phyloP scores from a whole-genome alignment of 2,888 invertebrate genomes.

The Diaphora mendica region DNA sequence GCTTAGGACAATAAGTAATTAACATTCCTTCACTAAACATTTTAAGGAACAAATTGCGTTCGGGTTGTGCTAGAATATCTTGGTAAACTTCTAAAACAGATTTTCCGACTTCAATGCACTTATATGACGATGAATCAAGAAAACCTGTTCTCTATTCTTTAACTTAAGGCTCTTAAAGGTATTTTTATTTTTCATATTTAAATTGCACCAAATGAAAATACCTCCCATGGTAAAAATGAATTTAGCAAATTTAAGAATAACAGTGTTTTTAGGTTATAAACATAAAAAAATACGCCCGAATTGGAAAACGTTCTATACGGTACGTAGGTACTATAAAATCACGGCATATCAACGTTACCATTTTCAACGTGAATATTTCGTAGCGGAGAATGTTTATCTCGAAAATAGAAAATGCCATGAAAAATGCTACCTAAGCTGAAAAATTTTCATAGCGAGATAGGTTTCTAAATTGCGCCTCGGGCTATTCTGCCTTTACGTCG shows the following conservation, averaged over 20 bases:
- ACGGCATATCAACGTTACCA: not conserved
- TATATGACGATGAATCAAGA: not conserved
- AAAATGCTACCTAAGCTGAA: constrained; percentile 1
- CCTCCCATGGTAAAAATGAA: too few species aligned
- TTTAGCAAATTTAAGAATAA: too few species aligned
- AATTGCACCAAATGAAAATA: too few species aligned
- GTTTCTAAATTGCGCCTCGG: not conserved
- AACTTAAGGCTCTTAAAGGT: too few species aligned
- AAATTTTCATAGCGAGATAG: constrained; percentile 3
- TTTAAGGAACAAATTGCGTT: not conserved
- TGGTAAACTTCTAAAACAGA: not conserved
- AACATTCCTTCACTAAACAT: not conserved
- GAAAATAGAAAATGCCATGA: constrained; percentile 8
- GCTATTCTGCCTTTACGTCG: not conserved
- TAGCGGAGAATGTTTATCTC: not conserved
- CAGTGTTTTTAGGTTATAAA: not conserved
- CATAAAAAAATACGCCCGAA: not conserved
- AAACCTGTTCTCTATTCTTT: not conserved
- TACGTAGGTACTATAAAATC: too few species aligned
- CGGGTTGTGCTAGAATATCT: not conserved
- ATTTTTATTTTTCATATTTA: too few species aligned
- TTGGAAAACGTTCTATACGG: too few species aligned
- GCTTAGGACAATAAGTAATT: not conserved
- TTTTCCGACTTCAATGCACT: not conserved
- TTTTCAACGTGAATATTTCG: not conserved